Percentiles rank a stretch among this genome's conserved stretches.
Conservation (phyloP, 2,113 vertebrate species). For the Pelecanus crispus region DNA sequence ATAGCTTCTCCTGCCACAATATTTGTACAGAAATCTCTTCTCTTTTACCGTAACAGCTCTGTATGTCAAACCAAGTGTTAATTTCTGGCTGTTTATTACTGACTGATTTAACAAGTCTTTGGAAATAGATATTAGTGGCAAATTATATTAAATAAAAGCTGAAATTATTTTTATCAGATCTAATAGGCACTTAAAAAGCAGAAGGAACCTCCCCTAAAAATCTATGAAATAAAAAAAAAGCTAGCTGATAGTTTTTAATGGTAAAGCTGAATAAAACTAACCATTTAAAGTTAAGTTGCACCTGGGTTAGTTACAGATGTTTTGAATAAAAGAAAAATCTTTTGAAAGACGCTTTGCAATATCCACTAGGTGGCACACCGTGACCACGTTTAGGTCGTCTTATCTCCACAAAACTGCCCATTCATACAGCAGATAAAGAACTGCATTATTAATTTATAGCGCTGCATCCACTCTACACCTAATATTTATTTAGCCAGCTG, state of each 20-base stretch:
- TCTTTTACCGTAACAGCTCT: background rate
- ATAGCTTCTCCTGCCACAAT: background rate
- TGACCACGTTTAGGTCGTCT: slow-evolving; percentile 24
- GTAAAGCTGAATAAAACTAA: background rate
- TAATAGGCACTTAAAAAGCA: background rate
- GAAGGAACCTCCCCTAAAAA: background rate
- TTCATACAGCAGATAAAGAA: slow-evolving; percentile 81
- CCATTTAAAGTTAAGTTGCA: background rate
- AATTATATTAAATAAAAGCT: background rate
- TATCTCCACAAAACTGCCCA: slow-evolving; percentile 64
- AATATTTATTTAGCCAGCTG: slow-evolving; percentile 87
- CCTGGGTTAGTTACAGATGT: background rate
- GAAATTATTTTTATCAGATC: background rate
- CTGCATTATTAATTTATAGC: slow-evolving; percentile 83
- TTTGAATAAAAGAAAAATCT: background rate
- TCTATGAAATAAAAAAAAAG: background rate
- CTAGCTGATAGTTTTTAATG: background rate
- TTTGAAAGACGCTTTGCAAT: background rate
- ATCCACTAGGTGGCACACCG: slow-evolving; percentile 76
- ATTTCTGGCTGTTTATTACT: background rate
- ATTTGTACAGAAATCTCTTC: background rate
- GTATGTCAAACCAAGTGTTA: background rate
- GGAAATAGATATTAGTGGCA: background rate
- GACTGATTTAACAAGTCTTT: background rate
- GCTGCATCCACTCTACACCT: slow-evolving; percentile 66